Evolutionary conservation across 2,113 vertebrate species (phyloP), one percentile per base, ranked within the genome.

Genomic region (Rhea pennata): DNA sequence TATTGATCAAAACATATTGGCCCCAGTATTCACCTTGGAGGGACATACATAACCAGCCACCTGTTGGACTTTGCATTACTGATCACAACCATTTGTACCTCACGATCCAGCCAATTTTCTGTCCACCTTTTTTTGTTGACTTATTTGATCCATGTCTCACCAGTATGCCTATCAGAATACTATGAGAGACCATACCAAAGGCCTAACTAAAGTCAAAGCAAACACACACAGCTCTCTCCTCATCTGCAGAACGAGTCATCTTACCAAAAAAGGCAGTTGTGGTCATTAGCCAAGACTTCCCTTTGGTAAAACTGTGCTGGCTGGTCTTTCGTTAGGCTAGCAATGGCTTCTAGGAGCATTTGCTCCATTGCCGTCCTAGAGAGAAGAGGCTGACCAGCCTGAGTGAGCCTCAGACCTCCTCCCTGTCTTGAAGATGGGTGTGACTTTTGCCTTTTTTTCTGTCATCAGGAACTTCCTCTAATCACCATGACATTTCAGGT

Each of bases 31-130:
- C 15, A 59, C 42, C 24, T 23, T 51, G 16, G 40, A 50, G 13
- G 4, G 40, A 33, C 0, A 0, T 59, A 33, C 26, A 17, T 71
- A 74, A 64, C 11, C 8, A 58, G 14, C 11, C 20, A 78, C 16
- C 29, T 44, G 22, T 12, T 33, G 36, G 42, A 76, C 12, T 76
- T 90, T 5, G 3, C 29, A 19, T 10, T 73, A 8, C 22, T 83
- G 39, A 69, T 69, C 50, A 54, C 22, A 84, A 16, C 12, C 2
- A 14, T 91, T 87, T 61, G 12, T 5, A 13, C 10, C 7, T 50
- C 10, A 56, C 70, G 19, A 81, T 23, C 14, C 46, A 84, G 50
- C 9, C 10, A 64, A 15, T 22, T 81, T 92, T 81, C 24, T 56
- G 8, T 24, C 19, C 10, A 62, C 9, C 14, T 91, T 78, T 36